phyloP scores from a whole-genome alignment of 2,888 invertebrate species.

The Agrotis segetum region DNA sequence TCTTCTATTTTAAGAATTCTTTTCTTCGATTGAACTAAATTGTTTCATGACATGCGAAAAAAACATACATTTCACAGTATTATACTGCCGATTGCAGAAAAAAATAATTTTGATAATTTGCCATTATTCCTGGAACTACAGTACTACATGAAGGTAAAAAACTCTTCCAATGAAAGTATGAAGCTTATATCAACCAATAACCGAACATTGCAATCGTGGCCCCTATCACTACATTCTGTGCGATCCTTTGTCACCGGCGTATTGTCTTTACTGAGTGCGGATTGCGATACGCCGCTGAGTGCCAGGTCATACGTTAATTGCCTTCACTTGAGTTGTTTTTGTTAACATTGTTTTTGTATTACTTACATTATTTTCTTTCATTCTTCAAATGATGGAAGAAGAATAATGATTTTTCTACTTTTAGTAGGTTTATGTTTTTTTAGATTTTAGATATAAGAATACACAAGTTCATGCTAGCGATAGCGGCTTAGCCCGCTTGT shows the following conservation, averaged over 20 bases:
- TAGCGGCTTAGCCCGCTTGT: too few species aligned
- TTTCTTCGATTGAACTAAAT: too few species aligned
- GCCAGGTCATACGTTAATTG: conserved; percentile 9
- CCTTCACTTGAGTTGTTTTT: not conserved
- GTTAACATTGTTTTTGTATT: not conserved
- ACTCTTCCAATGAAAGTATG: not conserved
- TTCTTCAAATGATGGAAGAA: not conserved
- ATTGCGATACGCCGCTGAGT: conserved; percentile 7
- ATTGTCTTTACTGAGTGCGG: conserved; percentile 14
- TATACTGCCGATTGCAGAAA: too few species aligned
- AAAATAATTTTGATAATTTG: too few species aligned
- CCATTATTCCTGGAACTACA: not conserved
- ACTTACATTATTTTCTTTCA: not conserved
- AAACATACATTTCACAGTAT: too few species aligned
- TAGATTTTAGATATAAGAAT: too few species aligned
- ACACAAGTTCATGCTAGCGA: too few species aligned
- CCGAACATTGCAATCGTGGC: not conserved
- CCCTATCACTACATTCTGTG: not conserved
- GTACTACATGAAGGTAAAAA: not conserved
- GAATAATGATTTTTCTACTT: not conserved
- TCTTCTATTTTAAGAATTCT: too few species aligned
- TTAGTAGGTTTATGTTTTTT: too few species aligned
- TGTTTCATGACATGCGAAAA: too few species aligned
- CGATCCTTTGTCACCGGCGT: conserved; percentile 21
- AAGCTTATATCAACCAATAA: not conserved